Evolutionary conservation across 2,888 invertebrate genomes (phyloP), one percentile per base, ranked within the genome.

Genomic region (Nomada goodeniana): DNA sequence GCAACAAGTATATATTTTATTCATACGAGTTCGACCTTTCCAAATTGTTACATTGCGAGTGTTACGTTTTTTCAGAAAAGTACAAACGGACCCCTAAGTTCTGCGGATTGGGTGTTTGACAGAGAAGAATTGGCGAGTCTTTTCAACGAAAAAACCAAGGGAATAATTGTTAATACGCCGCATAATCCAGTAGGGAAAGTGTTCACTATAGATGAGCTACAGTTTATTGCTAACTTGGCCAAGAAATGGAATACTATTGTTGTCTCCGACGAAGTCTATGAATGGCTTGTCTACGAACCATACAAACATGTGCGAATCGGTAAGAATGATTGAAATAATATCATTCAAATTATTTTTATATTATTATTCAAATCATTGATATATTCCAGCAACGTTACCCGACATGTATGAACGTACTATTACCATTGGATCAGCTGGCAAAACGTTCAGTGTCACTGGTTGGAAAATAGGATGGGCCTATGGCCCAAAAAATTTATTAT

Each of bases 381-480:
- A 60, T 72, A 63, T 77, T 23, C 75, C 59, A 97, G 98, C 98
- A 0, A 97, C 98, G 0, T 93, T 99, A 10, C 99, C 99, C 0
- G 98, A 95, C 20, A 99, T 99, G 99, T 99, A 98, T 97, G 98
- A 99, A 85, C 95, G 99, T 36, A 99, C 99, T 0, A 96, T 99
- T 52, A 99, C 99, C 0, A 96, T 99, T 84, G 99, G 99, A 0
- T 99, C 99, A 29, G 99, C 99, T 0, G 99, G 99, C 0, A 99
- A 99, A 95, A 98, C 98, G 0, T 99, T 99, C 95, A 98, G 98
- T 72, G 98, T 98, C 18, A 99, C 99, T 0, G 99, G 99, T 4
- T 98, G 98, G 98, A 99, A 97, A 95, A 96, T 96, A 3, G 99
- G 99, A 70, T 99, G 99, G 99, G 98, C 98, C 0, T 98, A 99